Conservation (phyloP, 2,888 invertebrate species). For the Liopterus haemorrhoidalis region DNA sequence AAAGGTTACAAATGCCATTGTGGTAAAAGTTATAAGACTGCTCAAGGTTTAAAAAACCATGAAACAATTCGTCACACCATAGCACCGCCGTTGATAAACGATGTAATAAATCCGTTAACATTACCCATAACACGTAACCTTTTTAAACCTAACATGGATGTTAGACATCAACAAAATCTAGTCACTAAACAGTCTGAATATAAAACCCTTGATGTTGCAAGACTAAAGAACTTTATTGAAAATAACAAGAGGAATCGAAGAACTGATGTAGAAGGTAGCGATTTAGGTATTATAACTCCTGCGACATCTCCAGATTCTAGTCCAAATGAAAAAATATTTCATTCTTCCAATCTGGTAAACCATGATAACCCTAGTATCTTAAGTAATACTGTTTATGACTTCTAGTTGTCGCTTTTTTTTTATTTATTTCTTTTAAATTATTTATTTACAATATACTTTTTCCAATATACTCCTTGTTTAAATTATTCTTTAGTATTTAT, state of each 20-base stretch:
- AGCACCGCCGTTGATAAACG: constrained; percentile 20
- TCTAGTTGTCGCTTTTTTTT: too few species aligned
- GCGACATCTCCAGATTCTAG: constrained; percentile 36
- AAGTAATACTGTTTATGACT: too few species aligned
- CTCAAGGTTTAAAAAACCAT: constrained; percentile 72
- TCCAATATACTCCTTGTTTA: too few species aligned
- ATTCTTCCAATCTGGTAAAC: too few species aligned
- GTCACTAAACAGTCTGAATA: constrained; percentile 2
- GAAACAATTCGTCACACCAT: constrained; percentile 47
- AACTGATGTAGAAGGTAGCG: constrained; percentile 26
- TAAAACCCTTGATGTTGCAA: constrained; percentile 8
- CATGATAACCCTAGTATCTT: too few species aligned
- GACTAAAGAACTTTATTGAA: constrained; percentile 7
- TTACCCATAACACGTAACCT: too few species aligned
- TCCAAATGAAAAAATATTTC: too few species aligned
- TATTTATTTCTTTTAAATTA: too few species aligned
- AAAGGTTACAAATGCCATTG: constrained; percentile 79
- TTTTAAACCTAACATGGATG: neutral
- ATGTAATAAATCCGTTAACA: too few species aligned
- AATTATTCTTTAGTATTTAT: too few species aligned
- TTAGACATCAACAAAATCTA: neutral
- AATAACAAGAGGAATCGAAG: neutral
- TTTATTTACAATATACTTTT: too few species aligned
- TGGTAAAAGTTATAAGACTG: constrained; percentile 79
- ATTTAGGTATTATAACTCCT: constrained; percentile 40